These are phyloP conservation scores for Boleophthalmus pectinirostris DNA, from an alignment of 2,113 vertebrate genomes.

Conservation along the genomic window DNA sequence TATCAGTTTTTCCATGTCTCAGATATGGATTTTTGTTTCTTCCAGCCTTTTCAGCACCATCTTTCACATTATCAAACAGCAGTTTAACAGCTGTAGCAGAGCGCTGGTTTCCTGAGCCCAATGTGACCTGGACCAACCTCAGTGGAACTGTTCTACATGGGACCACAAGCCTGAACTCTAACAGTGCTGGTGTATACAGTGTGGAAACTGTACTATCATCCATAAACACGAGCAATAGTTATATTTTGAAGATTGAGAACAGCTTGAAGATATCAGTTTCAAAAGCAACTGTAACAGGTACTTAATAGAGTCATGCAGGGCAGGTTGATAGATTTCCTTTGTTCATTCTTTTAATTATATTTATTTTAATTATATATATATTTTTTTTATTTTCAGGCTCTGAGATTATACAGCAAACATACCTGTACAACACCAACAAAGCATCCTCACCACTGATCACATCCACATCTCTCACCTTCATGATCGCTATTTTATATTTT, in stretches of 20 bases:
- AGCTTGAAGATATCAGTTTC: slow-evolving; percentile 25
- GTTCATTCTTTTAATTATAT: not conserved
- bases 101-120: slow-evolving; percentile 55
- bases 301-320: not conserved
- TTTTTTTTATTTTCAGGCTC: slow-evolving; percentile 35
- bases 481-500: slow-evolving; percentile 15
- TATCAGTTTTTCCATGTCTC: no score
- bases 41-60: slow-evolving; percentile 53
- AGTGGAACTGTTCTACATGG: slow-evolving; percentile 2
- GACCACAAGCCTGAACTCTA: not conserved
- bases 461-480: not conserved
- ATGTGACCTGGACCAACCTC: slow-evolving; percentile 30
- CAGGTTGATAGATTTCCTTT: not conserved
- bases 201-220: slow-evolving; percentile 25
- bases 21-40: not conserved
- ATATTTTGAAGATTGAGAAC: slow-evolving; percentile 48
- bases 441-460: slow-evolving; percentile 18
- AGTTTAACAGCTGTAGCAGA: slow-evolving; percentile 28
- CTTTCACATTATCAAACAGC: not conserved
- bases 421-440: slow-evolving; percentile 32
- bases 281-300: slow-evolving; percentile 44
- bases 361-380: no score
- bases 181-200: slow-evolving; percentile 11
- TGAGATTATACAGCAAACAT: slow-evolving; percentile 4
- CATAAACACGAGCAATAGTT: not conserved